Base-by-base conservation (phyloP, 2,888 invertebrate genomes). In the Alitta virens region DNA sequence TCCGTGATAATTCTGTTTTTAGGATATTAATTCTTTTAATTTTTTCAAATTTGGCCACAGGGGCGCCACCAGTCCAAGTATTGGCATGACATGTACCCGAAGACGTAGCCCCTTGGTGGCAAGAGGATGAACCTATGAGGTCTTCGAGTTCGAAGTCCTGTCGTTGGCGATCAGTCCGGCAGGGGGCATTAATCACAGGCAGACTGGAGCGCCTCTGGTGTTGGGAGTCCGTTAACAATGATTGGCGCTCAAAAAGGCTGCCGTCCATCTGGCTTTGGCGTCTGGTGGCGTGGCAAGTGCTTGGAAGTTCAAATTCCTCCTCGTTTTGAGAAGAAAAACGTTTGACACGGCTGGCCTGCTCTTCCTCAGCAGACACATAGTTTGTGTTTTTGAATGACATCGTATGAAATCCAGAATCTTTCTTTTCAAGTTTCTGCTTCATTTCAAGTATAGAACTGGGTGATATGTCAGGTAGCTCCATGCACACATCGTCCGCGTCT, bases 351-450 rank as follows among this genome's bases (percentile, higher is more conserved):
- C 46, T 51, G 16, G 53, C 52, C 18, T 46, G 38, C 40, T 60
- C 60, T 46, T 60, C 43, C 54, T 60, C 60, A 7, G 54, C 53
- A 3, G 60, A 49, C 43, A 54, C 43, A 26, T 53, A 60, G 33
- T 60, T 60, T 14, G 60, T 53, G 27, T 60, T 60, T 27, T 60
- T 60, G 54, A 60, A 60, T 42, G 60, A 60, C 60, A 60, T 60
- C 14, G 60, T 60, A 27, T 60, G 60, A 40, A 60, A 60, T 23
- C 60, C 60, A 46, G 60, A 60, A 51, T 60, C 60, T 23, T 60
- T 42, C 27, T 60, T 60, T 51, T 60, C 60, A 42, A 60, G 60
- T 46, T 60, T 60, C 16, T 53, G 40, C 43, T 60, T 60, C 26
- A 40, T 42, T 21, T 52, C 52, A 25, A 24, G 18, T 51, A 60